Conservation (phyloP, 2,888 invertebrate genomes). For the Rotaria sp. region DNA sequence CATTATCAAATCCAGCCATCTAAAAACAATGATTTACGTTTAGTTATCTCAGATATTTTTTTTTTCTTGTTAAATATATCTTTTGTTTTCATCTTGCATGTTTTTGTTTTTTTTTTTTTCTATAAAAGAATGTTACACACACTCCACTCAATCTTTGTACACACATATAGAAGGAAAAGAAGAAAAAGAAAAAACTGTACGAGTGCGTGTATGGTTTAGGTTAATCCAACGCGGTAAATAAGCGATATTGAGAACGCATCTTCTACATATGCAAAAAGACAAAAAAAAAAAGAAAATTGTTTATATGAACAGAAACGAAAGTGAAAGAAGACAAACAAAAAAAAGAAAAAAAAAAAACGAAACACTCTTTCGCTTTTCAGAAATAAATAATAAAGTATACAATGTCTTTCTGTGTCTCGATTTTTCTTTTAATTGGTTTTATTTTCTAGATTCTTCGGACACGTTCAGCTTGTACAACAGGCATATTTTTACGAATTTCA, state of each 20-base stretch:
- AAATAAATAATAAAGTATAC: conserved; percentile 20
- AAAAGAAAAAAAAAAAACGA: neutral
- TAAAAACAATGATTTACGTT: neutral
- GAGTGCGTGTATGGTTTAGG: conserved; percentile 15
- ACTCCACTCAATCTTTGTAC: conserved; percentile 15
- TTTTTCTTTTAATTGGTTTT: neutral
- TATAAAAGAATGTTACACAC: conserved; percentile 19
- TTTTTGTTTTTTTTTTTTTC: neutral
- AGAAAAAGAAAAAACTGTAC: conserved; percentile 1
- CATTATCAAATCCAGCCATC: neutral
- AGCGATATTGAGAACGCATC: conserved; percentile 22
- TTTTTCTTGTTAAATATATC: neutral
- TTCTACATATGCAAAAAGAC: conserved; percentile 4
- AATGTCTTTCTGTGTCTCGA: neutral
- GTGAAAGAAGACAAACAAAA: conserved; percentile 15
- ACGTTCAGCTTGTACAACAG: conserved; percentile 84
- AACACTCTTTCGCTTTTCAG: conserved; percentile 12
- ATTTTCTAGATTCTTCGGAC: neutral
- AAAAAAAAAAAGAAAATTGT: neutral
- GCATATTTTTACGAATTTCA: conserved; percentile 97
- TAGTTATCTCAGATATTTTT: too few relatives aligned
- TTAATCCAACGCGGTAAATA: conserved; percentile 19
- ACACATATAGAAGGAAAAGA: conserved; percentile 13
- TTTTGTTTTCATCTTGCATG: neutral
- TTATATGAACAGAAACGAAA: conserved; percentile 19